Evolutionary conservation across 2,113 vertebrate genomes (phyloP), one percentile per base, ranked within the genome.

Genomic region (Nesogale talazaci): DNA sequence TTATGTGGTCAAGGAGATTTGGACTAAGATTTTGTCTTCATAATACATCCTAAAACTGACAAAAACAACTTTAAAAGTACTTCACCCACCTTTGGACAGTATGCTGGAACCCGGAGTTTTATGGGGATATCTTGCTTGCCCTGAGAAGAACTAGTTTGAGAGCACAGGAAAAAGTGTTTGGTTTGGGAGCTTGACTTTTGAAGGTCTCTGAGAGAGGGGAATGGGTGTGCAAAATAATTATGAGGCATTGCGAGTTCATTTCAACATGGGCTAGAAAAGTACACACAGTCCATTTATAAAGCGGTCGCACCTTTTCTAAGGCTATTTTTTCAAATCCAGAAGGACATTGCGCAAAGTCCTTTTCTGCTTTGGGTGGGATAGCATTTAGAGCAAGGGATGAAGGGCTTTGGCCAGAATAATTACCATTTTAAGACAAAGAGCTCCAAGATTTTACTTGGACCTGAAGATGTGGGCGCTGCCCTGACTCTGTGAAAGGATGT

Each of bases 1-100:
- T 98, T 97, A 98, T 96, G 82, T 85, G 57, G 89, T 97, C 90
- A 57, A 0, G 87, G 95, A 94, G 97, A 96, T 89, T 89, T 86
- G 1, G 20, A 90, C 90, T 86, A 88, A 95, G 96, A 95, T 89
- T 97, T 92, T 87, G 56, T 92, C 27, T 95, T 95, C 96, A 96
- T 94, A 97, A 97, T 76, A 85, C 95, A 75, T 7, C 11, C 86
- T 94, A 95, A 94, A 87, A 89, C 79, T 38, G 87, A 95, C 93
- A 97, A 97, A 97, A 27, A 2, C 16, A 40, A 46, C 94, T 46
- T 94, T 94, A 74, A 14, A 69, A 8, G 61, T 90, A 22, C 12
- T 1, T 76, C 84, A 59, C 34, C 25, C 84, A 56, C 36, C 80
- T 82, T 94, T 89, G 94, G 78, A 83, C 31, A 14, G 1, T 87